A percentile compares a stretch with the other conserved stretches of the same genome.
Evolutionary conservation across 2,113 vertebrate genomes (phyloP).

Genomic region (Stictonetta naevosa): DNA sequence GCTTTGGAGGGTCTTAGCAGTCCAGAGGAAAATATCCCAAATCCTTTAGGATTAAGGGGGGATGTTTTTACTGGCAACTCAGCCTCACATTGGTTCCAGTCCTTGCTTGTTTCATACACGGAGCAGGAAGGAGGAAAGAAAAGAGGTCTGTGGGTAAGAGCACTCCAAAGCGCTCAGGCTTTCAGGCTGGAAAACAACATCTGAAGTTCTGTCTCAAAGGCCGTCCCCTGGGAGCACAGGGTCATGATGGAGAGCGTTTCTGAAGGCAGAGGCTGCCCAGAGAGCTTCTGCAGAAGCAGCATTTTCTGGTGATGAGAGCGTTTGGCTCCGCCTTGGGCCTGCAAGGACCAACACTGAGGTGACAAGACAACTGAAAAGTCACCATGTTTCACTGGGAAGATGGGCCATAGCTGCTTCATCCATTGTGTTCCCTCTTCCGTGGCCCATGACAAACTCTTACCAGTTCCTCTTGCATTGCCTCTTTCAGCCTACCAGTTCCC

Average conservation of each 20-base stretch:
- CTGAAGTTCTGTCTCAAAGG: background rate
- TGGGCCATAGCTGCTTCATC: background rate
- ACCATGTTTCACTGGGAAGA: background rate
- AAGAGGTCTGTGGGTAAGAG: background rate
- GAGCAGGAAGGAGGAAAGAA: background rate
- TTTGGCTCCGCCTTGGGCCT: background rate
- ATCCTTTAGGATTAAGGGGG: background rate
- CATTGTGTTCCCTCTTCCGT: background rate
- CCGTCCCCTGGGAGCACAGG: background rate
- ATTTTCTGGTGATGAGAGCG: rapidly evolving
- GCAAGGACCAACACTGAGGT: background rate
- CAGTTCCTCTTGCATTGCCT: background rate
- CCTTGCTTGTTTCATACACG: background rate
- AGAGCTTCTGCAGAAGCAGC: background rate
- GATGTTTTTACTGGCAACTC: background rate
- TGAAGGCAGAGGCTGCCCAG: background rate
- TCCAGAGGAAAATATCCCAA: background rate
- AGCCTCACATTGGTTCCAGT: background rate
- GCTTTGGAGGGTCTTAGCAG: background rate
- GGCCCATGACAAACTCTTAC: background rate
- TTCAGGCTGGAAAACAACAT: background rate
- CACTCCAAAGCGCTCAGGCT: rapidly evolving
- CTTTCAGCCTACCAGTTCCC: background rate
- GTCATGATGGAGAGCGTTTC: background rate
- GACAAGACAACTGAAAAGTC: background rate